A percentile compares a stretch with the other conserved stretches of the same genome.
Evolutionary conservation across 2,888 invertebrate species (phyloP).

Genomic region (Heliconius hortense): DNA sequence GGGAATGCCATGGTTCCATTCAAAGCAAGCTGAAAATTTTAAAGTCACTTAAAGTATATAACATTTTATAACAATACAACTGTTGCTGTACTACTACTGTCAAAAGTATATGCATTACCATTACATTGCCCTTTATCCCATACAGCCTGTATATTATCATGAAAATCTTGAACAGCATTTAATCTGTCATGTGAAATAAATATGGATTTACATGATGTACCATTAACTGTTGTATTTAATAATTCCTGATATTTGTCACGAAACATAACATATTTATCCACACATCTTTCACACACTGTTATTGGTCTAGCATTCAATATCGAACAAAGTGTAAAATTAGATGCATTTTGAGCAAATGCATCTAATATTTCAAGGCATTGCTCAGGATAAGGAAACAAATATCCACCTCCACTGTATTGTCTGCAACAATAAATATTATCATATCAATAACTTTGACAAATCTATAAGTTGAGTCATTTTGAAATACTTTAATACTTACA

Average conservation of each 20-base stretch:
- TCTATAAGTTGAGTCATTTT: background rate
- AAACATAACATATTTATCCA: constrained; percentile 78
- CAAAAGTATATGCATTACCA: constrained; percentile 66
- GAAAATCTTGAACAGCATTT: constrained; percentile 82
- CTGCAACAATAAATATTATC: constrained; percentile 45
- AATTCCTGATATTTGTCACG: constrained; percentile 77
- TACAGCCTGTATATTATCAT: constrained; percentile 77
- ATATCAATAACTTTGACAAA: background rate
- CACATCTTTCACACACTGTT: constrained; percentile 82
- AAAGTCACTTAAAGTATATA: background rate
- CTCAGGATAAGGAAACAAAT: constrained; percentile 47
- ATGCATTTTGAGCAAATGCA: constrained; percentile 78
- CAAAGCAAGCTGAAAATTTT: constrained; percentile 80
- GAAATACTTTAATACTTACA: constrained; percentile 33
- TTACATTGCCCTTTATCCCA: constrained; percentile 85
- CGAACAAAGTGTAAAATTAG: constrained; percentile 83
- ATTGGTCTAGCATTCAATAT: constrained; percentile 83
- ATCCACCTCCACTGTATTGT: constrained; percentile 42
- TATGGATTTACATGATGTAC: constrained; percentile 81
- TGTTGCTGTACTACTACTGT: no score
- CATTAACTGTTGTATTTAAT: constrained; percentile 66
- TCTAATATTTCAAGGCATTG: constrained; percentile 60
- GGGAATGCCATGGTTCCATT: constrained; percentile 67
- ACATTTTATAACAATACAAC: background rate
- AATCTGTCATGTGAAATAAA: constrained; percentile 84